Conservation (phyloP, 2,797 vertebrate species). For the Odontamblyopus lacepedii region DNA sequence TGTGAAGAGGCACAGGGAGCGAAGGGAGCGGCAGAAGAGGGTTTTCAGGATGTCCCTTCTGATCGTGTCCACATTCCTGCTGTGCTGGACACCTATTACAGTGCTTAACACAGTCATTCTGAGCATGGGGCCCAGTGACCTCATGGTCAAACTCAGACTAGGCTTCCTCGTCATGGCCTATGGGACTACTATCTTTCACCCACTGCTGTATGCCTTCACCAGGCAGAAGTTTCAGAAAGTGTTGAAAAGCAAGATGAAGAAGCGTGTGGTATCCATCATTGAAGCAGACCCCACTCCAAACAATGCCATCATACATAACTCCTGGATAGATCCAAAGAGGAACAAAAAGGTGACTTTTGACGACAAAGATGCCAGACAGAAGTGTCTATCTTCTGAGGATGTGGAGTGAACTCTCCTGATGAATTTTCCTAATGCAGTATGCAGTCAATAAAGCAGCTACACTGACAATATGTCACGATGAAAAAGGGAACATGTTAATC, state of each 20-base stretch:
- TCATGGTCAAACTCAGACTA: slow-evolving; percentile 93
- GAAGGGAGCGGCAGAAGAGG: slow-evolving; percentile 93
- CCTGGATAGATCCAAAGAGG: slow-evolving; percentile 95
- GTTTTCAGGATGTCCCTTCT: slow-evolving; percentile 97
- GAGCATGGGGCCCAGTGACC: slow-evolving; percentile 92
- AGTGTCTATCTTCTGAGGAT: slow-evolving; percentile 85
- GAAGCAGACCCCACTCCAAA: slow-evolving; percentile 93
- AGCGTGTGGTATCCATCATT: slow-evolving; percentile 93
- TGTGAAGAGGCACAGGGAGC: slow-evolving; percentile 93
- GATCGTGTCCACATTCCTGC: slow-evolving; percentile 97
- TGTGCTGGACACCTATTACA: slow-evolving; percentile 99
- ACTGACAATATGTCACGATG: slow-evolving; percentile 54
- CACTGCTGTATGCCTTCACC: slow-evolving; percentile 95
- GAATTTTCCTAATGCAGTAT: slow-evolving; percentile 16
- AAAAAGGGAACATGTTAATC: slow-evolving; percentile 71
- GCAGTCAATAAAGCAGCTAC: slow-evolving; percentile 54
- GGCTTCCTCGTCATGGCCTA: slow-evolving; percentile 99
- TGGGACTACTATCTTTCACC: slow-evolving; percentile 97
- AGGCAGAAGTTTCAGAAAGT: slow-evolving; percentile 98
- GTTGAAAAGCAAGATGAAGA: slow-evolving; percentile 98
- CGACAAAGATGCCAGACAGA: slow-evolving; percentile 87
- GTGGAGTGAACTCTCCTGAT: slow-evolving; percentile 52
- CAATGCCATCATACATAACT: slow-evolving; percentile 93
- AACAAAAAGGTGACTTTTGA: slow-evolving; percentile 92
- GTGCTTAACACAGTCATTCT: slow-evolving; percentile 95